Percentiles rank a stretch among this genome's conserved stretches.
phyloP scores from a whole-genome alignment of 2,888 invertebrate species.

The Scotopteryx bipunctaria region DNA sequence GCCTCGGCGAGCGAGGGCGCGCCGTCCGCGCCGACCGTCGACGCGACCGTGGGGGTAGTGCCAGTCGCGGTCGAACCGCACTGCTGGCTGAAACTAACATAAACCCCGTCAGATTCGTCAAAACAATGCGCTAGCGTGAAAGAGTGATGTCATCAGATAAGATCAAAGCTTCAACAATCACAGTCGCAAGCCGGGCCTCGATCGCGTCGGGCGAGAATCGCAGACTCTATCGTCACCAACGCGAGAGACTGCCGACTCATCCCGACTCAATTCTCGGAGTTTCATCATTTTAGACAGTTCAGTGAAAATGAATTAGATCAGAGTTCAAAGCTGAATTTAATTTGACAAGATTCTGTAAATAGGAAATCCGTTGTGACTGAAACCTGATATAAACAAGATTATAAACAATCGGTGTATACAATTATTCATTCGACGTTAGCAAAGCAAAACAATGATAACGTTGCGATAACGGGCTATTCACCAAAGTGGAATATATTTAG shows the following conservation, averaged over 20 bases:
- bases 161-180: conserved; percentile 81
- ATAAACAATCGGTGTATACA: conserved; percentile 16
- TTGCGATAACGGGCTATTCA: conserved; percentile 26
- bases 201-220: conserved; percentile 61
- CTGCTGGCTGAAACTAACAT: conserved; percentile 61
- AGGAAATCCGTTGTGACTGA: conserved; percentile 9
- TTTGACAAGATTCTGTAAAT: not conserved
- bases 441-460: conserved; percentile 34
- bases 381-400: conserved; percentile 5
- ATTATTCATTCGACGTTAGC: conserved; percentile 3
- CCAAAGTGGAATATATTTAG: conserved; percentile 29
- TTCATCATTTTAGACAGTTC: conserved; percentile 71
- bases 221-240: conserved; percentile 55
- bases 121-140: not conserved
- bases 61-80: conserved; percentile 75
- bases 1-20: conserved; percentile 94
- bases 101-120: not conserved
- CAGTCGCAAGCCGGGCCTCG: conserved; percentile 61
- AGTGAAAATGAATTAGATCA: not conserved
- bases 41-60: conserved; percentile 76
- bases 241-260: conserved; percentile 56
- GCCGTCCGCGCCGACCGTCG: conserved; percentile 74
- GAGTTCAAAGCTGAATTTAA: too few species aligned
- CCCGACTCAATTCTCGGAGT: conserved; percentile 84
- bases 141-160: conserved; percentile 66